These are phyloP conservation scores for Cathartes aura DNA, from an alignment of 2,113 vertebrate species.

Conservation along the genomic window DNA sequence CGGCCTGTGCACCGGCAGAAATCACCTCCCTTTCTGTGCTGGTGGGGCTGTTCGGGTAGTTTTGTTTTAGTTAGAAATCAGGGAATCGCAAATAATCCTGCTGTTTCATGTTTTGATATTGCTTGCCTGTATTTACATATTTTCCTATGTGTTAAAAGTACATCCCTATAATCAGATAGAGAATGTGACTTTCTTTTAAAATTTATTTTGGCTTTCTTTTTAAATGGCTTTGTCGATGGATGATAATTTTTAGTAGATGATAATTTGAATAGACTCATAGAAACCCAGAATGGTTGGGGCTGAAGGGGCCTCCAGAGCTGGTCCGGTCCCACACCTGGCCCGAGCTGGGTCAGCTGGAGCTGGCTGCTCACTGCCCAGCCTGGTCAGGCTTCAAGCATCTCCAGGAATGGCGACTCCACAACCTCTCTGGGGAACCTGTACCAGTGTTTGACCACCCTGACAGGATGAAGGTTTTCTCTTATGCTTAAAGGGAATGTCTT, in stretches of 20 bases:
- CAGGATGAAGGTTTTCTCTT: not conserved
- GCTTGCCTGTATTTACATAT: not conserved
- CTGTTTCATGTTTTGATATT: not conserved
- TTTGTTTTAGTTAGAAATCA: not conserved
- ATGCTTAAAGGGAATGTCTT: not conserved
- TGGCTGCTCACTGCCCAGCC: not conserved
- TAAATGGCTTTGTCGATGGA: not conserved
- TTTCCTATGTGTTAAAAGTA: not conserved
- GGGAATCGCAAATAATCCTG: not conserved
- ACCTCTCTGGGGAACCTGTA: not conserved
- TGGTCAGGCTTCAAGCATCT: fast-evolving
- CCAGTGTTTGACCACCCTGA: not conserved
- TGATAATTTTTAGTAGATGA: not conserved
- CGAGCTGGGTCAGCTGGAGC: fast-evolving
- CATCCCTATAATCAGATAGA: no score
- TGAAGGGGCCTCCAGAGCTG: not conserved
- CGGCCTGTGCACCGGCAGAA: not conserved
- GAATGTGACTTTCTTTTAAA: not conserved
- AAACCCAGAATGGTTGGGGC: fast-evolving
- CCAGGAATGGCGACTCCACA: not conserved
- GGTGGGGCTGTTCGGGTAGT: no score
- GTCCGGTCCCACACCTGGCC: not conserved
- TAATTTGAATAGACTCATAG: not conserved
- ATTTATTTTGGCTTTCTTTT: not conserved
- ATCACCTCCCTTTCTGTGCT: no score